Base-by-base conservation (phyloP, 37 sponge, comb jelly and placozoan genomes). In the Crambe crambe region DNA sequence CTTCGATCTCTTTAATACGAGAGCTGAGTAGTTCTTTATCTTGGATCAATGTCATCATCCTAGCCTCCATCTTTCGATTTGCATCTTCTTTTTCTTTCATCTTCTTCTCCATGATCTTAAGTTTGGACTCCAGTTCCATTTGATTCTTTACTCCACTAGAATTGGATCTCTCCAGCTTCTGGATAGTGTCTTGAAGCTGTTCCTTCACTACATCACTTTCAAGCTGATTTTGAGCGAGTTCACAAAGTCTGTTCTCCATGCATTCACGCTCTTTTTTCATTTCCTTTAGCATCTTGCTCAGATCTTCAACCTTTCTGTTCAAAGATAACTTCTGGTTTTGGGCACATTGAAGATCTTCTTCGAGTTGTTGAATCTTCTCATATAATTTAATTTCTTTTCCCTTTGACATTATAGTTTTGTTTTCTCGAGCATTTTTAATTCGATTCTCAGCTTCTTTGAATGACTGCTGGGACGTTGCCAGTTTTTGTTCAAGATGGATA, bases 401-500 rank as follows among this genome's bases (percentile, higher is more conserved):
- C 0, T 41, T 25, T 8, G 72, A 37, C 2, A 32, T 9, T 20
- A 37, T 70, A 5, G 67, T 26, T 0, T 54, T 42, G 29, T 38
- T 63, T 25, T 72, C 80, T 59, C 72, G 35, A 1, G 78, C 51
- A 2, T 32, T 47, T 58, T 25, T 51, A 23, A 78, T 42, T 54
- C 78, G 64, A 2, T 54, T 71, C 12, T 57, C 77, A 40, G 79
- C 37, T 25, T 86, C 81, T 56, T 42, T 23, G 32, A 18, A 23
- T 20, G 70, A 74, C 0, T 79, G 80, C 35, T 80, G 80, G 41
- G 64, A 58, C 2, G 80, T 58, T 27, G 34, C 35, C 22, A 86
- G 59, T 36, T 86, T 73, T 67, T 86, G 75, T 34, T 80, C 56
- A 1, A 86, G 68, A 1, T 17, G 75, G 37, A 38, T 21, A 30